phyloP scores from a whole-genome alignment of 2,888 invertebrate genomes.

The Neelides folsomi region DNA sequence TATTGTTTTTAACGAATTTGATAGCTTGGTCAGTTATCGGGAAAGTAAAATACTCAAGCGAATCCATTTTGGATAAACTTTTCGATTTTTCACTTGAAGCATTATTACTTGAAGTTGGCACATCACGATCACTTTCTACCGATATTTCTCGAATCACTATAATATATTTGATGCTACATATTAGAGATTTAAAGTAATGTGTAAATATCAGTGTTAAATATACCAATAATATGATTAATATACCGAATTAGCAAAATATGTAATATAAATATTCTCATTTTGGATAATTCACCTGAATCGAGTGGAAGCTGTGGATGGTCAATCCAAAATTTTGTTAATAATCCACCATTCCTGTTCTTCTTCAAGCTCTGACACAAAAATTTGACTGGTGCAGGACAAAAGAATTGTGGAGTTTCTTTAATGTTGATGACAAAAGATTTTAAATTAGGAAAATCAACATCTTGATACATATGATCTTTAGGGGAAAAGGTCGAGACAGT shows the following conservation, averaged over 20 bases:
- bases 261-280: too few relatives aligned
- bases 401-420: constrained; percentile 20
- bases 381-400: constrained; percentile 14
- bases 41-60: constrained; percentile 14
- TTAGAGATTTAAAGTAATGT: too few relatives aligned
- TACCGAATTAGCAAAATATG: too few relatives aligned
- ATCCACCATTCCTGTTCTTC: constrained; percentile 8
- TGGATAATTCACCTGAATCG: too few relatives aligned
- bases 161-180: too few relatives aligned
- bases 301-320: constrained; percentile 21
- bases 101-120: too few relatives aligned
- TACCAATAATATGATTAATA: too few relatives aligned
- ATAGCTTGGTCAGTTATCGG: constrained; percentile 18
- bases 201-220: too few relatives aligned
- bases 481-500: too few relatives aligned
- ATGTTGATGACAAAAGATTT: constrained; percentile 19
- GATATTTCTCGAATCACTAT: too few relatives aligned
- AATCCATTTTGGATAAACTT: constrained; percentile 16
- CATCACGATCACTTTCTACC: too few relatives aligned
- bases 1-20: neutral
- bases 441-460: constrained; percentile 18
- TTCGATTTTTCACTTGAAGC: neutral
- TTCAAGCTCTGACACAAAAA: constrained; percentile 15
- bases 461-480: constrained; percentile 14
- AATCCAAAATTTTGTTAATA: constrained; percentile 19